Base-by-base conservation (phyloP, 2,113 vertebrate genomes). In the Corythoichthys intestinalis region DNA sequence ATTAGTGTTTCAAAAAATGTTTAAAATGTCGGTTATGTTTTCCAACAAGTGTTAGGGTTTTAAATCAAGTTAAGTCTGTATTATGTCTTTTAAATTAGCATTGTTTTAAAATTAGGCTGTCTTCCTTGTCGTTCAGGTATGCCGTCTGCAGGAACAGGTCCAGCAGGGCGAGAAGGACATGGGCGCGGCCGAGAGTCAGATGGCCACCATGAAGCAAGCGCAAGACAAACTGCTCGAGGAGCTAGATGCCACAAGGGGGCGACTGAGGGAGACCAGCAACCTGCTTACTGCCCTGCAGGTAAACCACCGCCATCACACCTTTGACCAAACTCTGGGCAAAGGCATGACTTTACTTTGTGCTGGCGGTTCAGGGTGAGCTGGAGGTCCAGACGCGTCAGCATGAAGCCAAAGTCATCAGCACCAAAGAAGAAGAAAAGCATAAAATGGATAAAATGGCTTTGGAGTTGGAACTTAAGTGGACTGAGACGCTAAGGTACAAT, bases 391-490 rank as follows among this genome's bases (percentile, higher is more conserved):
- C 95, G 74, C 94, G 94, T 15, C 93, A 97, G 53, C 94, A 98
- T 0, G 94, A 98, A 73, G 91, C 93, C 73, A 93, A 92, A 82
- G 90, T 98, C 75, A 92, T 92, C 81, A 77, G 91, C 77, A 91
- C 94, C 89, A 95, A 94, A 83, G 96, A 98, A 79, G 96, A 98
- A 48, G 96, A 97, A 46, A 98, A 96, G 73, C 88, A 93, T 4
- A 95, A 94, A 89, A 94, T 96, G 82, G 94, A 98, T 85, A 95
- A 90, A 81, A 94, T 98, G 93, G 95, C 96, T 12, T 92, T 91
- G 70, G 96, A 99, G 83, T 89, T 99, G 75, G 96, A 99, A 92
- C 92, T 97, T 13, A 99, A 98, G 85, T 99, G 97, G 97, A 98
- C 96, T 2, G 97, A 96, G 89, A 95, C 95, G 44, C 93, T 98